Evolutionary conservation across 2,888 invertebrate genomes (phyloP).

Genomic region (Xylota sylvarum): DNA sequence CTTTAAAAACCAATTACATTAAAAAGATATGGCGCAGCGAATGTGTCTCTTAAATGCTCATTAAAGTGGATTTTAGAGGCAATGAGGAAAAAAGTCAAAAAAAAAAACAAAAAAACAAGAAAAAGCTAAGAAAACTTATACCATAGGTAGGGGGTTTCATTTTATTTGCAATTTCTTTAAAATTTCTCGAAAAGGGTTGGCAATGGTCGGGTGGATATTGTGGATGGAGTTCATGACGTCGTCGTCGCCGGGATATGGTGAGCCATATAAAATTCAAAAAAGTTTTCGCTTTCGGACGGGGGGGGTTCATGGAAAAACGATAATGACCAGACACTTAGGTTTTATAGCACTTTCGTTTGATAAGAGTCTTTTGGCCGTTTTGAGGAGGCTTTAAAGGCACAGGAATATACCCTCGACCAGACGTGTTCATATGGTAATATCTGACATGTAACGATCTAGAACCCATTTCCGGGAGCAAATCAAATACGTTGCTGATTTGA

Average conservation of each 20-base stretch:
- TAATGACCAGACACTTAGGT: conserved; percentile 75
- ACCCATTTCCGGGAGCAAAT: conserved; percentile 74
- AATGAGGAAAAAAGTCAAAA: conserved; percentile 47
- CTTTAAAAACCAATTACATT: conserved; percentile 76
- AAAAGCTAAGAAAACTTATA: conserved; percentile 51
- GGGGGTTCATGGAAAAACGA: conserved; percentile 75
- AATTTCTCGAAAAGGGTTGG: conserved; percentile 67
- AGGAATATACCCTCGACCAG: conserved; percentile 29
- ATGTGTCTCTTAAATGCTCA: conserved; percentile 83
- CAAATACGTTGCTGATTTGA: conserved; percentile 69
- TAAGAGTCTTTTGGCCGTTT: conserved; percentile 60
- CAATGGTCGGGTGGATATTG: conserved; percentile 17
- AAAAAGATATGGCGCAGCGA: conserved; percentile 77
- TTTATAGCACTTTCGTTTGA: conserved; percentile 72
- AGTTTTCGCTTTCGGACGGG: conserved; percentile 50
- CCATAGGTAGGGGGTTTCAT: conserved; percentile 42
- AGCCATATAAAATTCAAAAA: conserved; percentile 65
- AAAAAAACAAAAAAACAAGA: neutral
- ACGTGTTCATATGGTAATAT: conserved; percentile 72
- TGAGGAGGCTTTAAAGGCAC: conserved; percentile 31
- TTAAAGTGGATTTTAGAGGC: conserved; percentile 83
- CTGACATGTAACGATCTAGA: conserved; percentile 69
- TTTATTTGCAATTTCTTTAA: conserved; percentile 73
- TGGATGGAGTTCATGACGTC: conserved; percentile 35
- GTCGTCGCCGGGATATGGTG: conserved; percentile 18